Percentiles rank a stretch among this genome's conserved stretches.
Evolutionary conservation across 2,888 invertebrate genomes (phyloP).

Genomic region (Achlya flavicornis): DNA sequence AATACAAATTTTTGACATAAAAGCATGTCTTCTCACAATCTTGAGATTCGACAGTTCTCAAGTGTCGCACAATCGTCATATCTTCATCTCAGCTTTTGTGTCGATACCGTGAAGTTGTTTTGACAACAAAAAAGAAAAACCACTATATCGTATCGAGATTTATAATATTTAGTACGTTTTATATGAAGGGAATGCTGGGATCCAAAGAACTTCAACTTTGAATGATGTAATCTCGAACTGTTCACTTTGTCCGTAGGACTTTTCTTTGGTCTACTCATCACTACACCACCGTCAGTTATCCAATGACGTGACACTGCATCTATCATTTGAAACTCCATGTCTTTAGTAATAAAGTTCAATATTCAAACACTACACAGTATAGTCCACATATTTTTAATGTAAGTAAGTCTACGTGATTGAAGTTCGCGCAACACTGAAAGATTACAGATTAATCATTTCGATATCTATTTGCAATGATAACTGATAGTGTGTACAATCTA

Average conservation of each 20-base stretch:
- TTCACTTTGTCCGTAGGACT: conserved; percentile 56
- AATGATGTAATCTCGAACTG: conserved; percentile 28
- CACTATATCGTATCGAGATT: conserved; percentile 15
- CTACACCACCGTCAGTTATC: conserved; percentile 20
- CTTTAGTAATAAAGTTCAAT: conserved; percentile 17
- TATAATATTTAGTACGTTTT: conserved; percentile 43
- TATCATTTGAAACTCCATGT: conserved; percentile 43
- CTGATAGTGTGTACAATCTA: conserved; percentile 18
- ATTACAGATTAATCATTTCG: conserved; percentile 17
- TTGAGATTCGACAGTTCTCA: too few relatives aligned
- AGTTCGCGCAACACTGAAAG: conserved; percentile 10
- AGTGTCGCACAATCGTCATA: too few relatives aligned
- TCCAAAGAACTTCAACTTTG: conserved; percentile 59
- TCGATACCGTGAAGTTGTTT: too few relatives aligned
- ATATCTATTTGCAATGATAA: conserved; percentile 20
- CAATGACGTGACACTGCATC: conserved; percentile 31
- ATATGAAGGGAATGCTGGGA: conserved; percentile 51
- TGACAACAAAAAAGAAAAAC: too few relatives aligned
- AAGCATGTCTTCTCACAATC: too few relatives aligned
- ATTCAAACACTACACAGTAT: conserved; percentile 21
- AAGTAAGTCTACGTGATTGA: neutral
- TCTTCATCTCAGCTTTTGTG: too few relatives aligned
- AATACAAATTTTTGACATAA: too few relatives aligned
- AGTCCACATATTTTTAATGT: conserved; percentile 16
- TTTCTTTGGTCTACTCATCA: conserved; percentile 43